Conservation (phyloP, 2,797 vertebrate species). For the Bradypus variegatus region DNA sequence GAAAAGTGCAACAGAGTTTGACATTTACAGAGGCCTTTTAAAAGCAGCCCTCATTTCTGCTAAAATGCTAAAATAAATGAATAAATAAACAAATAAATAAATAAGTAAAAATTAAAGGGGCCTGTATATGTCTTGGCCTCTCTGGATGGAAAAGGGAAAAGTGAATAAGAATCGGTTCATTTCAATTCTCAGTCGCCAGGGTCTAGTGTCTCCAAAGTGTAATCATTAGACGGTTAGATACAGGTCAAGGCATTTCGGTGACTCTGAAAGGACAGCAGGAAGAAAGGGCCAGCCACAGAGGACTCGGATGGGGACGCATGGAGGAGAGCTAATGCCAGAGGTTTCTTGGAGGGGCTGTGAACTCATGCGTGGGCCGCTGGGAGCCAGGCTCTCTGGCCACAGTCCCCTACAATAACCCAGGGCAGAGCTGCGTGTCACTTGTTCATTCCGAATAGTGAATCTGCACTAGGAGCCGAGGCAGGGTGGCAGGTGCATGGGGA, state of each 20-base stretch:
- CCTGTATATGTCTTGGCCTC: background rate
- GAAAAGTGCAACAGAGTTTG: background rate
- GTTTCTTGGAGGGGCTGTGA: background rate
- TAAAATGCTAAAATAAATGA: background rate
- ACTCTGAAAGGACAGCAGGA: background rate
- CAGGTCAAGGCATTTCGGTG: background rate
- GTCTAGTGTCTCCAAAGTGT: background rate
- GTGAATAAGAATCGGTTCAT: background rate
- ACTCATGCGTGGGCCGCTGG: rapidly evolving
- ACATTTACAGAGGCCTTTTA: background rate
- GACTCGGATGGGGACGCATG: background rate
- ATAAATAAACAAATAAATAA: too few relatives aligned
- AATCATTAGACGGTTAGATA: background rate
- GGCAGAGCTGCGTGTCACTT: background rate
- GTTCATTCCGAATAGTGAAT: background rate
- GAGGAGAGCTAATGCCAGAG: background rate
- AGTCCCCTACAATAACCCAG: too few relatives aligned
- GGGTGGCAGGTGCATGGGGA: too few relatives aligned
- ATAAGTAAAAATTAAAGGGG: too few relatives aligned
- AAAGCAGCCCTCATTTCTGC: background rate
- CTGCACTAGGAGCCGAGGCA: background rate
- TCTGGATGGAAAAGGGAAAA: background rate
- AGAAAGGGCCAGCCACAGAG: background rate
- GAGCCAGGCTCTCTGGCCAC: background rate
- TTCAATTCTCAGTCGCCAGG: background rate